Conservation (phyloP, 2,113 vertebrate genomes). For the Epinephelus cyanopodus region DNA sequence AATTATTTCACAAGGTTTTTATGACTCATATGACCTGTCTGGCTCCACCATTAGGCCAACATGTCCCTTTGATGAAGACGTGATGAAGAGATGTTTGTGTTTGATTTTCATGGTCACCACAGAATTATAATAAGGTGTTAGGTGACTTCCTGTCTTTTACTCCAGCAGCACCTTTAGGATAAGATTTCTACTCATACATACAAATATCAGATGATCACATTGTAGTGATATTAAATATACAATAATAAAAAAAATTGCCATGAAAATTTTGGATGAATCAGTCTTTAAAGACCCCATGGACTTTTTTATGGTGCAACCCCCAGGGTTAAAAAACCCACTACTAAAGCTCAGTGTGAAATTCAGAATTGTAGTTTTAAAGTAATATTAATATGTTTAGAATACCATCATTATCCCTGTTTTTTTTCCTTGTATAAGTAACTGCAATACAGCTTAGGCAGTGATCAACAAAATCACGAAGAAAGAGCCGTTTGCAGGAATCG, state of each 20-base stretch:
- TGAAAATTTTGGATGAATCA: background rate
- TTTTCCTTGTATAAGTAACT: background rate
- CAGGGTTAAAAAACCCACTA: background rate
- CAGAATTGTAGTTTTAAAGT: background rate
- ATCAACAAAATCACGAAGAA: too few species aligned
- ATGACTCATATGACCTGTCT: background rate
- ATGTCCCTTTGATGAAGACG: background rate
- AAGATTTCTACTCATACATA: background rate
- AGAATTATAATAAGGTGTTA: background rate
- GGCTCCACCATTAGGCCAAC: background rate
- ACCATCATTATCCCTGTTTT: too few species aligned
- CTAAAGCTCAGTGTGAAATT: background rate
- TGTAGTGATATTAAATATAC: background rate
- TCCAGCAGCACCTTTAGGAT: background rate
- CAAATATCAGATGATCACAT: background rate
- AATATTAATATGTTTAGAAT: background rate
- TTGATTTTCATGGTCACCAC: background rate
- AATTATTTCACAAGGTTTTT: background rate
- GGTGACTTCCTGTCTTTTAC: background rate
- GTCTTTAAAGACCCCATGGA: background rate
- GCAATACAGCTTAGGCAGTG: background rate
- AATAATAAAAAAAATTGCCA: background rate
- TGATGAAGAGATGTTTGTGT: background rate
- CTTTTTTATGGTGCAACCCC: background rate
- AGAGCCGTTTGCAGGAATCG: too few species aligned